Percentiles rank a stretch among this genome's conserved stretches.
Evolutionary conservation across 2,888 invertebrate species (phyloP).

Genomic region (Pyrocoelia pectoralis): DNA sequence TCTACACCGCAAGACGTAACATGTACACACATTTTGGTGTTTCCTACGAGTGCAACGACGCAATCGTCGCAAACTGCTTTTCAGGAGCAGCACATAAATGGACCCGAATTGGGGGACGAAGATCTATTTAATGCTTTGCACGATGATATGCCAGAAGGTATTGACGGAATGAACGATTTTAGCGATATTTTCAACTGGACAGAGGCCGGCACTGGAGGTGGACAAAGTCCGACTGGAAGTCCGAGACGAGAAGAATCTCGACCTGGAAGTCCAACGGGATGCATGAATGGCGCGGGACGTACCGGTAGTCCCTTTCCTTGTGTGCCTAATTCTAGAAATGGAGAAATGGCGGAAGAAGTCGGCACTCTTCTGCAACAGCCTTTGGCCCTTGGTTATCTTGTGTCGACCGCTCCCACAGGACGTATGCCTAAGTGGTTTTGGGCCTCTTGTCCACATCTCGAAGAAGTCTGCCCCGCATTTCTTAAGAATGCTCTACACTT

Average conservation of each 20-base stretch:
- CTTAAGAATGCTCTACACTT: conserved; percentile 96
- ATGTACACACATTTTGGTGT: conserved; percentile 97
- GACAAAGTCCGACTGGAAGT: conserved; percentile 66
- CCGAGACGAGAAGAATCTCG: conserved; percentile 63
- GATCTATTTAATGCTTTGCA: conserved; percentile 71
- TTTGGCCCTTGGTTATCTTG: conserved; percentile 95
- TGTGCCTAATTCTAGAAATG: conserved; percentile 56
- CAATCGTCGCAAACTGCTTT: conserved; percentile 81
- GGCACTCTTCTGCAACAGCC: conserved; percentile 96
- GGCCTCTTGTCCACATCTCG: conserved; percentile 93
- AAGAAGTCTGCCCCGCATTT: conserved; percentile 91
- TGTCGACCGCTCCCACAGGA: conserved; percentile 95
- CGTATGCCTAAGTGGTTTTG: conserved; percentile 98
- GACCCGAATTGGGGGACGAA: conserved; percentile 71
- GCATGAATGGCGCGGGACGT: conserved; percentile 52
- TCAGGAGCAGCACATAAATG: conserved; percentile 71
- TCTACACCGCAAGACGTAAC: conserved; percentile 97
- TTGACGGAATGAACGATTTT: conserved; percentile 76
- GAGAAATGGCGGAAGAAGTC: conserved; percentile 54
- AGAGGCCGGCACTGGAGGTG: conserved; percentile 64
- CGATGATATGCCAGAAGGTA: conserved; percentile 69
- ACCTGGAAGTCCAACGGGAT: conserved; percentile 65
- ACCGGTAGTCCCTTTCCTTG: conserved; percentile 62
- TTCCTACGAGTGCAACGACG: conserved; percentile 95
- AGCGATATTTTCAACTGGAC: conserved; percentile 82